Conservation (phyloP, 2,888 invertebrate species). For the Osmoderma eremita region DNA sequence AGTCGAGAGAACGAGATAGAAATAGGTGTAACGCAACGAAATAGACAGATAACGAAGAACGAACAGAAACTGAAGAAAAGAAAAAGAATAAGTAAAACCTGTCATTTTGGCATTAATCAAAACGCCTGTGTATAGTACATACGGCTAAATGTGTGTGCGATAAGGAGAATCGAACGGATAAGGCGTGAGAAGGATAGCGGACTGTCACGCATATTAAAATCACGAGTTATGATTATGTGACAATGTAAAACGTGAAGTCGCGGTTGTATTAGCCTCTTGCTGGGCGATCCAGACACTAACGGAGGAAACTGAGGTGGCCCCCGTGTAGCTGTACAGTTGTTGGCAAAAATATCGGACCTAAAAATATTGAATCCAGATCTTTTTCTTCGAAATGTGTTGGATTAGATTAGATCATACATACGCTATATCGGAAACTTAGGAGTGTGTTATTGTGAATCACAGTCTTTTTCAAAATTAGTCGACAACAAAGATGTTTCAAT, state of each 20-base stretch:
- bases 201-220: conserved; percentile 61
- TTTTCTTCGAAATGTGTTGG: no score
- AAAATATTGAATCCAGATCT: conserved; percentile 51
- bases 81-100: conserved; percentile 46
- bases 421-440: no score
- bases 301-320: no score
- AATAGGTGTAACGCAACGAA: no score
- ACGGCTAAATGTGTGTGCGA: neutral
- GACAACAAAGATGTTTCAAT: no score
- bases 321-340: no score
- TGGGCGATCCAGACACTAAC: conserved; percentile 52
- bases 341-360: conserved; percentile 18
- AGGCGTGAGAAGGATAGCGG: conserved; percentile 19
- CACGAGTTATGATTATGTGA: conserved; percentile 63
- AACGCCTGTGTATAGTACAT: conserved; percentile 35
- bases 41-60: neutral
- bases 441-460: no score
- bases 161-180: conserved; percentile 16
- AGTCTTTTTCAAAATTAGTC: no score
- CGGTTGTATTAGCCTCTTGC: conserved; percentile 60
- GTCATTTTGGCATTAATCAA: conserved; percentile 60
- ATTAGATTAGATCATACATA: no score
- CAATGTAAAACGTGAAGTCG: conserved; percentile 61
- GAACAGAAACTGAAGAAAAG: conserved; percentile 40
- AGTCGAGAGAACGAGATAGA: no score